Evolutionary conservation across 2,113 vertebrate genomes (phyloP), one percentile per base, ranked within the genome.

Genomic region (Anoura caudifer): DNA sequence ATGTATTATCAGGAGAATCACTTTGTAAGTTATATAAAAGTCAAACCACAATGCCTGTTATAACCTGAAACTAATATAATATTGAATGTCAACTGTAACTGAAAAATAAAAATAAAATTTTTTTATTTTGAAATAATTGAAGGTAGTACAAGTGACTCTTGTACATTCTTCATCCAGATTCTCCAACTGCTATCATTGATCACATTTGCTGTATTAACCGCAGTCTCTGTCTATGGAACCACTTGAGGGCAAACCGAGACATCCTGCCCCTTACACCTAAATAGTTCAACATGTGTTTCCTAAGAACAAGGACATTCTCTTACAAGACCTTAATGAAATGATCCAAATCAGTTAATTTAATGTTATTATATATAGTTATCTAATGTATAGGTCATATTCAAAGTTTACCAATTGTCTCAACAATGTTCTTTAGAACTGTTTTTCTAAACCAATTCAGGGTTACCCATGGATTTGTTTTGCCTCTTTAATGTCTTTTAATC

Each of bases 41-140:
- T 70, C 67, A 38, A 70, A 38, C n/a, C 36, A 70, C 8, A 38
- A 38, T 38, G 20, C 36, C 67, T 38, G 17, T 20, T 22, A 7
- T 24, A 24, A 38, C 36, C 36, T 70, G 36, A 70, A 70, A 38
- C 67, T 70, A 70, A 70, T 70, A 38, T 22, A 70, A 70, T 38
- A 38, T 38, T 70, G n/a, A 70, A 38, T 38, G 36, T 70, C 67
- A 38, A 38, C 67, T 38, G 36, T 38, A 38, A 70, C 17, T 70
- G 36, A 38, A 70, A 70, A 70, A 70, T 70, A 70, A 70, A 69
- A 67, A 36, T 69, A 19, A 65, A 3, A 9, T 59, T 56, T 76
- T 83, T 87, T 73, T 26, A 79, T 90, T 76, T 81, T 88, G 80
- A 83, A 87, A 70, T 87, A 73, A 81, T 38, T 87, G 33, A 81